Evolutionary conservation across 2,888 invertebrate genomes (phyloP).

Genomic region (Melinopterus prodromus): DNA sequence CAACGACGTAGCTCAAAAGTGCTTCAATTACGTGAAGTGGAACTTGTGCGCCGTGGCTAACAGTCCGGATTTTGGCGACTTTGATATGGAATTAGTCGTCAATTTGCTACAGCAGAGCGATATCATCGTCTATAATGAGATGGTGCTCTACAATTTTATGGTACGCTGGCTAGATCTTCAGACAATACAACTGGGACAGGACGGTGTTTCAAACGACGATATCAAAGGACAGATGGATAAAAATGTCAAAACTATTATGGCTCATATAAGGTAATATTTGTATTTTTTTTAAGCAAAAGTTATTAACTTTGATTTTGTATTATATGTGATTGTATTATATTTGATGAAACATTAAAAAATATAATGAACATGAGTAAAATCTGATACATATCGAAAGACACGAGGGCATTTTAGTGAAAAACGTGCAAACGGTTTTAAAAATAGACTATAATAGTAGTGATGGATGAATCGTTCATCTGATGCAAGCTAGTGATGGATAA

Average conservation of each 20-base stretch:
- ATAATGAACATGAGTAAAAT: too few species aligned
- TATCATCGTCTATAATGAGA: conserved; percentile 89
- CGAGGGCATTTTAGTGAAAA: too few species aligned
- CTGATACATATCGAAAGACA: too few species aligned
- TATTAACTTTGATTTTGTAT: too few species aligned
- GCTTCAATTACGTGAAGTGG: conserved; percentile 88
- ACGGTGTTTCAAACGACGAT: conserved; percentile 62
- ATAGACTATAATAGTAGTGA: background rate
- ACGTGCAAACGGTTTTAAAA: background rate
- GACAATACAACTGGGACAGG: conserved; percentile 65
- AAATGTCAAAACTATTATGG: conserved; percentile 78
- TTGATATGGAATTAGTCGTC: conserved; percentile 82
- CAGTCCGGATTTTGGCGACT: conserved; percentile 80
- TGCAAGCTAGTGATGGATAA: background rate
- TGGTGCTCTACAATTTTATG: conserved; percentile 81
- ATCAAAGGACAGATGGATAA: conserved; percentile 70
- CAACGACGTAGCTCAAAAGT: conserved; percentile 73
- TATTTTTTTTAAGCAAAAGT: too few species aligned
- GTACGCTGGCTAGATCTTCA: conserved; percentile 83
- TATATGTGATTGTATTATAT: too few species aligned
- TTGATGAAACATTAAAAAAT: too few species aligned
- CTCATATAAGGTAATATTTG: conserved; percentile 37
- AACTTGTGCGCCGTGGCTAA: conserved; percentile 86
- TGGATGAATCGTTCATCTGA: background rate
- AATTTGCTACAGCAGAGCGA: conserved; percentile 84